Base-by-base conservation (phyloP, 2,113 vertebrate genomes). In the Pithys albifrons region DNA sequence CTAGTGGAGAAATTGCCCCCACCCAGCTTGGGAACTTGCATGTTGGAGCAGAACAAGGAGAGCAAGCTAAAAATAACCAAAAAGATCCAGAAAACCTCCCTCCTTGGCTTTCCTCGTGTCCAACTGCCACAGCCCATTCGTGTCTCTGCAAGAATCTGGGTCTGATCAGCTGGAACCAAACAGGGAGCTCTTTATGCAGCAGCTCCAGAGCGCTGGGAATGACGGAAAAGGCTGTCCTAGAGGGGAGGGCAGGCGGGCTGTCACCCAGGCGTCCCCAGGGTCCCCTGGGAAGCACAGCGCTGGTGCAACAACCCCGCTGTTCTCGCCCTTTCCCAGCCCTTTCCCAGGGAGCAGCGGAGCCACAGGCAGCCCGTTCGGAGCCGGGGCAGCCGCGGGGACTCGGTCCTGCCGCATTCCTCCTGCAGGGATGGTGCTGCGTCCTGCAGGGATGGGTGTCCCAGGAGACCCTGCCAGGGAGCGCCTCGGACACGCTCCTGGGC, bases 391-490 rank as follows among this genome's bases (percentile, higher is more conserved):
- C 35, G 3, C 41, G 14, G 46, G 51, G 79, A 3, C 65, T 90
- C 8, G 4, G 4, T 22, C 20, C 62, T 0, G 4, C 58, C 9
- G 2, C 3, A 0, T 17, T 77, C 58, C 73, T 58, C 46, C 55
- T 27, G 29, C 2, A 1, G 80, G 35, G 62, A 52, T 1, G 13
- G 46, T 1, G 28, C 58, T 20, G 70, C 19, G 73, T 4, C 71
- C 76, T 3, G 37, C 39, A 35, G 65, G 58, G 33, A 9, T 1
- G 9, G 58, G 35, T 7, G 35, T 37, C 71, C 25, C 43, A 2
- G 35, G 35, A 31, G 22, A 86, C 46, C 22, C 27, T 7, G 17
- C 15, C 18, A 4, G 20, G 45, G 20, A 72, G 41, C 55, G 45
- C 85, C 74, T 90, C 29, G 2, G 62, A 54, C 74, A n/a, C 2